phyloP scores from a whole-genome alignment of 2,797 vertebrate genomes.

The Sebastolobus alascanus region DNA sequence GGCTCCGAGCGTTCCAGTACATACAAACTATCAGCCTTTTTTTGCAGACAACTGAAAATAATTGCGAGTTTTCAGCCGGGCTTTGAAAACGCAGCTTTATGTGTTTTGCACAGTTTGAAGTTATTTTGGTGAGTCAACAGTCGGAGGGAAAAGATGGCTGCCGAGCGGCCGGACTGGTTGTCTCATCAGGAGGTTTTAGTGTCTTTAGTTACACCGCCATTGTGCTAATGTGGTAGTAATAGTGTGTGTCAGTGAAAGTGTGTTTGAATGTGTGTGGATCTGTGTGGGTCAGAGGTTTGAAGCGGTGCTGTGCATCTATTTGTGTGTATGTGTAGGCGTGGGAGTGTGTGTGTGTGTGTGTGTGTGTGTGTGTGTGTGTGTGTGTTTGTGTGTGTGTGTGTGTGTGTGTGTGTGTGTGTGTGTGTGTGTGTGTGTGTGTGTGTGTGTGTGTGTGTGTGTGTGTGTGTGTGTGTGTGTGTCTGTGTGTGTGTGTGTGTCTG shows the following conservation, averaged over 20 bases:
- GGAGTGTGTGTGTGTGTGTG: constrained; percentile 14
- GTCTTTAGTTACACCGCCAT: constrained; percentile 17
- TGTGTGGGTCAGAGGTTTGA: not conserved
- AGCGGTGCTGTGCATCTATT: constrained; percentile 5
- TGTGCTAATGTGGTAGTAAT: constrained; percentile 7
- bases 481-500: constrained; percentile 22
- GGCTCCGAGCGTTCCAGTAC: constrained; percentile 59
- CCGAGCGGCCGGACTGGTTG: constrained; percentile 21
- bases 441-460: constrained; percentile 19
- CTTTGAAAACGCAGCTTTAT: constrained; percentile 57
- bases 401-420: constrained; percentile 12
- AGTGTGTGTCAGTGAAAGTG: constrained; percentile 1
- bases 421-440: constrained; percentile 14
- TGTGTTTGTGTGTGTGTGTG: constrained; percentile 15
- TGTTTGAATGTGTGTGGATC: not conserved
- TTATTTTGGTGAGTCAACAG: constrained; percentile 47
- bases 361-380: not conserved
- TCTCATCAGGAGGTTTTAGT: constrained; percentile 28
- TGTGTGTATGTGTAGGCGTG: constrained; percentile 17
- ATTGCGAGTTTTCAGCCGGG: constrained; percentile 73
- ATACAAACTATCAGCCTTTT: constrained; percentile 68
- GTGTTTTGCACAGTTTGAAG: constrained; percentile 44
- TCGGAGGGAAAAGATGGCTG: constrained; percentile 58
- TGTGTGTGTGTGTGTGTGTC: not conserved
- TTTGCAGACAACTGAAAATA: constrained; percentile 73